Evolutionary conservation across 2,888 invertebrate genomes (phyloP), one percentile per base, ranked within the genome.

Genomic region (Cerastoderma edule): DNA sequence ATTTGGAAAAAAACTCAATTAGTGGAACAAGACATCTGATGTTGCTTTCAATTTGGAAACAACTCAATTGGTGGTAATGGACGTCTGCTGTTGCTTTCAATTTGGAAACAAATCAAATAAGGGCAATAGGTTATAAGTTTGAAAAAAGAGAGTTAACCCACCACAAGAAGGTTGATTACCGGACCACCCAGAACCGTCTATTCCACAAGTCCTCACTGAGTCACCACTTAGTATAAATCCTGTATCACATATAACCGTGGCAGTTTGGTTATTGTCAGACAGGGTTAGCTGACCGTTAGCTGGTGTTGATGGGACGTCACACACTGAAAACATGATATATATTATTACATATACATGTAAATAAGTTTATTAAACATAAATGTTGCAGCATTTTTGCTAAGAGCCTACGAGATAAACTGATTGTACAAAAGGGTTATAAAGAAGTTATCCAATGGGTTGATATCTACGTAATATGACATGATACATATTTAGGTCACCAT

Each of bases 161-260:
- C 76, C 67, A 72, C 76, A 77, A 13, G 50, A 30, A 6, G 76
- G 72, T 28, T 77, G 64, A n/a, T 48, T 53, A 69, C 69, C 72
- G 50, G 53, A 65, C 76, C 76, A 77, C 6, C 75, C 75, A n/a
- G 57, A 56, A 0, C 76, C 72, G 39, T 72, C 69, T 16, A 32
- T 39, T 8, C 27, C 32, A 46, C 76, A 77, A 27, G 32, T 46
- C n/a, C 72, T 56, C 4, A 53, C 64, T 13, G 64, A 46, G 10
- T 6, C 48, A 33, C 72, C 76, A 50, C 50, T 65, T 2, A 72
- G 64, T 39, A 67, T 54, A 33, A 66, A 77, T 19, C 72, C 76
- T 16, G 13, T 22, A 13, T 63, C 32, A 53, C 76, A 77, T 4
- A 56, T 33, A 39, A 44, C 68, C 4, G 33, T 68, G 5, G 39